Conservation (phyloP, 2,113 vertebrate species). For the rat (Rattus norvegicus) region DNA sequence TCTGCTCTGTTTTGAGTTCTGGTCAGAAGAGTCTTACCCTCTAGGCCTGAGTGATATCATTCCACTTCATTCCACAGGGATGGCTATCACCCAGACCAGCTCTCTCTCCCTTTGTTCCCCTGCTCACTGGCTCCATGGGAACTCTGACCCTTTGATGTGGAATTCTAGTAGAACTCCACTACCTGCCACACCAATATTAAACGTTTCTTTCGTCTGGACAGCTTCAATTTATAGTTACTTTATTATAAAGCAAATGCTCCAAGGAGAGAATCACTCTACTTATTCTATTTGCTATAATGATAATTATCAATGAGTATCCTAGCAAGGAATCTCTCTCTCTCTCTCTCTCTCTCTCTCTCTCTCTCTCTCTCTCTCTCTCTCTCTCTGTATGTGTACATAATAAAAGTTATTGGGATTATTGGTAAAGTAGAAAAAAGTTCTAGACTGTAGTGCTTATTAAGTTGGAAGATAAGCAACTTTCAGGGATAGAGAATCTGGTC, state of each 20-base stretch:
- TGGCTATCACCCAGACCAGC: background rate
- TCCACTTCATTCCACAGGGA: background rate
- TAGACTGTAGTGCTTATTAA: background rate
- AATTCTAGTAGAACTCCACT: background rate
- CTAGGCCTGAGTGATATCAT: background rate
- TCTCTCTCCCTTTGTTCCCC: background rate
- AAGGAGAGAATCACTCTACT: background rate
- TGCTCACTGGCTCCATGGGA: background rate
- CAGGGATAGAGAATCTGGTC: background rate
- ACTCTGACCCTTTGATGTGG: background rate
- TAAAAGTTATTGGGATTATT: background rate
- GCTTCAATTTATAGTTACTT: background rate
- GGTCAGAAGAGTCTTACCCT: background rate
- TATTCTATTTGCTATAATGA: background rate
- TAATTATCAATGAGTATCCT: background rate
- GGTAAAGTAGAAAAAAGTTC: slow-evolving; percentile 28
- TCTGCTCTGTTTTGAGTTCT: background rate
- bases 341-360: too few species aligned
- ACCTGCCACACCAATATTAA: background rate
- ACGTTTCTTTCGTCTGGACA: background rate
- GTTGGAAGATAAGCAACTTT: background rate
- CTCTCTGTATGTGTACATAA: background rate
- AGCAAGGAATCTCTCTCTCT: too few species aligned
- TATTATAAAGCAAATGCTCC: background rate
- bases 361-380: too few species aligned